phyloP scores from a whole-genome alignment of 1,140 invertebrate genomes.

The Bemisia tabaci region DNA sequence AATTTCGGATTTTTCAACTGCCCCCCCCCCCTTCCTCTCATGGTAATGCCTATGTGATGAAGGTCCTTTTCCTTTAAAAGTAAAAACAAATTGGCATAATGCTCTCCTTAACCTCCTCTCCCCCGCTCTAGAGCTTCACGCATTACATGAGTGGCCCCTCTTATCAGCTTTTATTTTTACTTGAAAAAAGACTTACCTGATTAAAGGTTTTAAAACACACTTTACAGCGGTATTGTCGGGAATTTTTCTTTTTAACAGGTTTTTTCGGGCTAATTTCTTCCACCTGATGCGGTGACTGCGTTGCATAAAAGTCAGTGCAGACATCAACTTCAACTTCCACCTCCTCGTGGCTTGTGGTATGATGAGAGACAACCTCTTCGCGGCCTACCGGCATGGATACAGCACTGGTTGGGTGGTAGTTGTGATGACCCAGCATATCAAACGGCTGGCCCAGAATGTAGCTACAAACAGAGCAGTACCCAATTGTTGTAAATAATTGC shows the following conservation, averaged over 20 bases:
- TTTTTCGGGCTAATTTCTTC: background rate
- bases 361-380: background rate
- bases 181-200: slow-evolving; percentile 13
- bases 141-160: too few species aligned
- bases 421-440: slow-evolving; percentile 3
- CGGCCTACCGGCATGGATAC: background rate
- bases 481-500: background rate
- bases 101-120: too few species aligned
- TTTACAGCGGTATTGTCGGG: slow-evolving; percentile 10
- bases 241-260: slow-evolving; percentile 1
- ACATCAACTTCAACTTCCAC: slow-evolving; percentile 17
- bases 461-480: background rate
- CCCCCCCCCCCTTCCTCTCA: too few species aligned
- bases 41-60: too few species aligned
- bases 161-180: too few species aligned
- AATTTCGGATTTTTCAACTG: too few species aligned
- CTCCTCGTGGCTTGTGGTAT: slow-evolving; percentile 9
- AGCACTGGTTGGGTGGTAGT: background rate
- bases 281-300: background rate
- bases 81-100: too few species aligned
- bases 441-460: background rate
- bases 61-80: too few species aligned
- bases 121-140: too few species aligned
- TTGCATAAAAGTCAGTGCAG: slow-evolving; percentile 12
- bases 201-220: slow-evolving; percentile 14